These are phyloP conservation scores for Coelopa pilipes DNA, from an alignment of 2,888 invertebrate genomes.

Conservation along the genomic window DNA sequence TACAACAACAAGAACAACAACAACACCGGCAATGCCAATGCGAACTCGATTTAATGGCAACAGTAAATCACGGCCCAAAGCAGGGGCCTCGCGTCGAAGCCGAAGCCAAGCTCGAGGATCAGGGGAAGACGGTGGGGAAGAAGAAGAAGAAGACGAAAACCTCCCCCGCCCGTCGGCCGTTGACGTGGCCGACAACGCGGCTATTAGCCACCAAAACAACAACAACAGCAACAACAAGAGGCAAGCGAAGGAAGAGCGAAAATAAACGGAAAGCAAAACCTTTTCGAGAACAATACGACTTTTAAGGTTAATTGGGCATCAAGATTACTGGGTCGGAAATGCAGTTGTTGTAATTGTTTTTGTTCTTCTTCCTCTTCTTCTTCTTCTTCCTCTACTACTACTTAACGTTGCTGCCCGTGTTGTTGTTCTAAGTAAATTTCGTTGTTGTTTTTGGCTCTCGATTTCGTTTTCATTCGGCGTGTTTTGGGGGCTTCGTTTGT, in stretches of 20 bases:
- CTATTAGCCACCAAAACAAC: background rate
- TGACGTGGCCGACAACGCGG: background rate
- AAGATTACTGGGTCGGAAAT: conserved; percentile 68
- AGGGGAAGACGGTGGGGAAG: too few species aligned
- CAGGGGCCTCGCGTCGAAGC: background rate
- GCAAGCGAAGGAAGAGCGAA: conserved; percentile 30
- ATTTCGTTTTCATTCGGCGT: conserved; percentile 60
- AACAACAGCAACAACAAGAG: conserved; percentile 21
- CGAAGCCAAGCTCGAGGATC: too few species aligned
- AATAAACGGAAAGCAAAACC: conserved; percentile 50
- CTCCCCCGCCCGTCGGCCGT: too few species aligned
- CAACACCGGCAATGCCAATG: conserved; percentile 1
- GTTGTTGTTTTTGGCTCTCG: conserved; percentile 36
- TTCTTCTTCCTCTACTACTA: too few species aligned
- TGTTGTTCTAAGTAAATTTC: too few species aligned
- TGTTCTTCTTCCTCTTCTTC: conserved; percentile 38
- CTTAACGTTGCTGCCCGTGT: too few species aligned
- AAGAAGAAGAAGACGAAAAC: too few species aligned
- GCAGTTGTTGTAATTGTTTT: conserved; percentile 41
- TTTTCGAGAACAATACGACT: conserved; percentile 42
- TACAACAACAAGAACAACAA: background rate
- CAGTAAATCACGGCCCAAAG: conserved; percentile 57
- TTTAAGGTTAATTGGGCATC: conserved; percentile 68
- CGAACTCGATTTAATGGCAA: conserved; percentile 40
- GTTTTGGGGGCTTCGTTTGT: background rate